Evolutionary conservation across 2,113 vertebrate species (phyloP), one percentile per base, ranked within the genome.

Genomic region (Anthoscopus minutus): DNA sequence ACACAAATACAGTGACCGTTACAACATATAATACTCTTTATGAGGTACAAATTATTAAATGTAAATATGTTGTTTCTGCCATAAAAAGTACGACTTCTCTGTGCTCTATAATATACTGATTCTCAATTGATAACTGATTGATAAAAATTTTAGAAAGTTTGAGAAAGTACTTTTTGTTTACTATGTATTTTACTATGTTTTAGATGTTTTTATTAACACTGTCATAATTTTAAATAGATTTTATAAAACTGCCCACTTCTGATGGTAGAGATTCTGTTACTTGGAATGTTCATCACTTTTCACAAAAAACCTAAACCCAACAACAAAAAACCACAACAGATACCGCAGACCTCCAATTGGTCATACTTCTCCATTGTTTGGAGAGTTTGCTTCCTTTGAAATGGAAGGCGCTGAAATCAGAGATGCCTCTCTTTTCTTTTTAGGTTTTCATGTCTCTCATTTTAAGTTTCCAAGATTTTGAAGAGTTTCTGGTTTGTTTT

Each of bases 1-100:
- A 99, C 97, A 99, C 98, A 83, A 99, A 98, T 95, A 99, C 98
- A 22, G 98, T 99, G 96, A 99, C 99, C 1, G 97, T 99, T 89
- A 99, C 99, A 51, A 99, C 98, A 16, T 99, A 99, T 92, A 99
- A 99, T 98, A 98, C 99, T 0, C 98, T 99, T 62, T 99, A 99
- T 81, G 99, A 99, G 99, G 99, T 99, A 98, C 81, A 47, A 33
- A 66, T 80, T 86, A 40, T 66, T 84, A 81, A 83, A 86, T 18
- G 4, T 28, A 23, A 15, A 95, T 38, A 61, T 44, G 11, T 35
- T 2, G 13, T 38, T 21, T 72, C 28, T 42, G 0, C 25, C 80
- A 4, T 64, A 72, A 80, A 56, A 78, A 56, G 7, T 33, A 22
- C 45, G 8, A n/a, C 10, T 74, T 62, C 19, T 13, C 21, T 13